phyloP scores from a whole-genome alignment of 2,113 vertebrate species.

The Pelecanoides urinatrix region DNA sequence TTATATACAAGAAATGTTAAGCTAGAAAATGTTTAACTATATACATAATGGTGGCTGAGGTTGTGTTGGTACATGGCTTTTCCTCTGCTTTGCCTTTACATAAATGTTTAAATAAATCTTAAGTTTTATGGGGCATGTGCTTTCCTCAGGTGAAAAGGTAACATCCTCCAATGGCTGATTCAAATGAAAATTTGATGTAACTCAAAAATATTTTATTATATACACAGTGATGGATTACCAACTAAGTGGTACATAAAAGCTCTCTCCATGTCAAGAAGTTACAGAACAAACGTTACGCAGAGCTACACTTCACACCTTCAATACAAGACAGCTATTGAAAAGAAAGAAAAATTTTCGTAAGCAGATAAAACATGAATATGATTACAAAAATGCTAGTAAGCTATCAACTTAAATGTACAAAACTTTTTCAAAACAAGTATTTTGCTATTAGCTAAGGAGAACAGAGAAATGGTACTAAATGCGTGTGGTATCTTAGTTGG shows the following conservation, averaged over 20 bases:
- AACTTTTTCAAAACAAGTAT: neutral
- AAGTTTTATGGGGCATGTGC: neutral
- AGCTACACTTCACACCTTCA: neutral
- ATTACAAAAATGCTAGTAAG: neutral
- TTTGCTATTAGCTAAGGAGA: neutral
- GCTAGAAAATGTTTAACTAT: neutral
- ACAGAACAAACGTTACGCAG: neutral
- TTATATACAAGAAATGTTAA: neutral
- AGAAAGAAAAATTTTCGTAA: neutral
- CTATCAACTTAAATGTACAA: neutral
- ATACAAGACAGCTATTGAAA: neutral
- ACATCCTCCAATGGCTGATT: neutral
- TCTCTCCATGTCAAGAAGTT: neutral
- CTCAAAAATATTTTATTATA: neutral
- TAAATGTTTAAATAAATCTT: neutral
- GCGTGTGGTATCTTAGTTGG: neutral
- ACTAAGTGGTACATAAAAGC: neutral
- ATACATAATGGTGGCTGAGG: neutral
- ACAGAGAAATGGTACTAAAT: neutral
- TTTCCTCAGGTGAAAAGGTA: neutral
- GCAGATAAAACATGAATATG: neutral
- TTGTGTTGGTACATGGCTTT: neutral
- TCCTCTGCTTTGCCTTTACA: neutral
- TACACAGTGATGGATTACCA: neutral
- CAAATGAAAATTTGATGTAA: neutral